A percentile compares a stretch with the other conserved stretches of the same genome.
Conservation (phyloP, 1,140 invertebrate species). For the Bradynema listronoti region DNA sequence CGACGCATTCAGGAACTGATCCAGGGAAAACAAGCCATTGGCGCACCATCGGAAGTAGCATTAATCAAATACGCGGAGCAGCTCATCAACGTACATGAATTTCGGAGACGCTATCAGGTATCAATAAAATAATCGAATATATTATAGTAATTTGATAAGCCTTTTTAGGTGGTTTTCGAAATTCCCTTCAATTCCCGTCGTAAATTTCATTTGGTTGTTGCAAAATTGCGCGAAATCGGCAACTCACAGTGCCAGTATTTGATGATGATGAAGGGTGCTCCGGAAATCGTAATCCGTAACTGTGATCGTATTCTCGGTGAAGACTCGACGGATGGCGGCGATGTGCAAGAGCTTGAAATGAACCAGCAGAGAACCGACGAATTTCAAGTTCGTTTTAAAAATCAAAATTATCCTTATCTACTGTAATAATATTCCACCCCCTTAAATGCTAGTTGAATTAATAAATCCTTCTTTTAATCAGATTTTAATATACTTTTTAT, state of each 20-base stretch:
- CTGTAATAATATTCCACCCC: neutral
- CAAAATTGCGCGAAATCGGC: conserved; percentile 13
- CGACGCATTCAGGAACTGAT: neutral
- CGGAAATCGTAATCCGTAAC: conserved; percentile 44
- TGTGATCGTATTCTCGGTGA: conserved; percentile 38
- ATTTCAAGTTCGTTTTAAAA: conserved; percentile 35
- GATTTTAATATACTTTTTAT: neutral
- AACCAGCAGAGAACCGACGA: conserved; percentile 25
- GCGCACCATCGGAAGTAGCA: conserved; percentile 48
- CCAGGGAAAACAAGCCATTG: conserved; percentile 27
- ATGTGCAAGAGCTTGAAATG: conserved; percentile 32
- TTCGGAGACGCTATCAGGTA: conserved; percentile 25
- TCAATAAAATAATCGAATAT: neutral
- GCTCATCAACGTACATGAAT: conserved; percentile 30
- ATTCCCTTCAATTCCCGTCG: conserved; percentile 54
- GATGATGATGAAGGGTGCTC: conserved; percentile 50
- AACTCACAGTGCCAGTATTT: conserved; percentile 34
- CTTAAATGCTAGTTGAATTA: neutral
- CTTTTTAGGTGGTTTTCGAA: conserved; percentile 49
- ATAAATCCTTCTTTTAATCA: too few relatives aligned
- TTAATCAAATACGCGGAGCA: conserved; percentile 35
- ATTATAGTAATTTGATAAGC: neutral
- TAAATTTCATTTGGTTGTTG: conserved; percentile 51
- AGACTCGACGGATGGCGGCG: conserved; percentile 17
- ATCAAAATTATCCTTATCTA: neutral